phyloP scores from a whole-genome alignment of 2,113 vertebrate genomes.

The Calidris pugnax region DNA sequence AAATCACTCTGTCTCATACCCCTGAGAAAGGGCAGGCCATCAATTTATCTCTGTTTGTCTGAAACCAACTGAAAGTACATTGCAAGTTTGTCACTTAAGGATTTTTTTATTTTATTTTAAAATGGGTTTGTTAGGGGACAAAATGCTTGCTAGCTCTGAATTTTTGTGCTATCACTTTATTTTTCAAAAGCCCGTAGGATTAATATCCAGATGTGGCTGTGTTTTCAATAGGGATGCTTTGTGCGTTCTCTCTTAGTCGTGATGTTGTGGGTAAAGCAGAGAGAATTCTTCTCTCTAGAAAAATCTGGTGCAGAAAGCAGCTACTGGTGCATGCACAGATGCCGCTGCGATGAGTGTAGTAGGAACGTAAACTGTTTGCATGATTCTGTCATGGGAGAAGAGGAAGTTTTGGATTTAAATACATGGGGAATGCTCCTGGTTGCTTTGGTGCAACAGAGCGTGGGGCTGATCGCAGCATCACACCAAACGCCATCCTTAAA shows the following conservation, averaged over 20 bases:
- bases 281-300: background rate
- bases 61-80: background rate
- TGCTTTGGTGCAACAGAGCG: background rate
- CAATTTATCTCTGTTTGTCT: background rate
- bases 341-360: background rate
- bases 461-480: rapidly evolving
- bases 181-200: background rate
- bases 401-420: background rate
- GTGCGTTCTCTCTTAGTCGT: background rate
- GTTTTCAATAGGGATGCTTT: background rate
- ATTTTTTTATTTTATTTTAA: background rate
- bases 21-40: background rate
- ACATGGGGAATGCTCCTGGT: too few species aligned
- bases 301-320: background rate
- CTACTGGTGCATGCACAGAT: background rate
- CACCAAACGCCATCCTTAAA: background rate
- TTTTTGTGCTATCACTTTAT: background rate
- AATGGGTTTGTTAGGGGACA: background rate
- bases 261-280: background rate
- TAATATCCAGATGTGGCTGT: background rate
- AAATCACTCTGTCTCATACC: background rate
- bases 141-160: rapidly evolving
- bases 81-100: background rate
- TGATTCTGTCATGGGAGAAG: background rate
- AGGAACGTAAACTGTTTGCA: too few species aligned